phyloP scores from a whole-genome alignment of 2,797 vertebrate genomes.

The Anguilla marmorata region DNA sequence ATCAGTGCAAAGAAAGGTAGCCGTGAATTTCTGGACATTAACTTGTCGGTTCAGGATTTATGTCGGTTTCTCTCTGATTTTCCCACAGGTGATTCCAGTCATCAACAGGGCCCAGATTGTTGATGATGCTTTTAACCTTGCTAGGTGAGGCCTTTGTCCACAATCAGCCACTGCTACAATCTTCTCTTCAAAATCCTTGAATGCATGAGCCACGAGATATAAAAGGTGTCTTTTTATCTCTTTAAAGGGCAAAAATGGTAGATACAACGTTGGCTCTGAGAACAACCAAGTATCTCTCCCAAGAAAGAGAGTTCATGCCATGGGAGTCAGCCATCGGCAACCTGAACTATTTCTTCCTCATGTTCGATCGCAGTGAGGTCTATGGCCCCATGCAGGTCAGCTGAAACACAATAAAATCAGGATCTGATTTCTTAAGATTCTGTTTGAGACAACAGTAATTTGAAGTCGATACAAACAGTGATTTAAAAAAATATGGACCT shows the following conservation, averaged over 20 bases:
- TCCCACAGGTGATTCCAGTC: slow-evolving; percentile 71
- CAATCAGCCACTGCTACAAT: not conserved
- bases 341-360: slow-evolving; percentile 82
- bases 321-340: slow-evolving; percentile 82
- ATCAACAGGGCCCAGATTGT: slow-evolving; percentile 92
- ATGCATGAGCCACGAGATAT: not conserved
- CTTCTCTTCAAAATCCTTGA: not conserved
- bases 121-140: slow-evolving; percentile 88
- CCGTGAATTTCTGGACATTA: not conserved
- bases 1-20: not conserved
- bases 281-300: slow-evolving; percentile 78
- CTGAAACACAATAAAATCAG: not conserved
- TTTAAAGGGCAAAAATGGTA: slow-evolving; percentile 72
- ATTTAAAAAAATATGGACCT: not conserved
- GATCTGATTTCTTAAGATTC: not conserved
- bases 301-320: slow-evolving; percentile 78
- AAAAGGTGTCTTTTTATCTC: not conserved
- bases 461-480: not conserved
- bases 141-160: slow-evolving; percentile 73
- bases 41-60: not conserved
- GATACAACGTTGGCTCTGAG: slow-evolving; percentile 70
- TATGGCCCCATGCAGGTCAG: slow-evolving; percentile 83
- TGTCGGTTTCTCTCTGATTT: not conserved
- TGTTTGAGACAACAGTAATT: not conserved
- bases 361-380: slow-evolving; percentile 89